Percentiles rank a stretch among this genome's conserved stretches.
Conservation (phyloP, 2,797 vertebrate species). For the Ctenopoma multispine region DNA sequence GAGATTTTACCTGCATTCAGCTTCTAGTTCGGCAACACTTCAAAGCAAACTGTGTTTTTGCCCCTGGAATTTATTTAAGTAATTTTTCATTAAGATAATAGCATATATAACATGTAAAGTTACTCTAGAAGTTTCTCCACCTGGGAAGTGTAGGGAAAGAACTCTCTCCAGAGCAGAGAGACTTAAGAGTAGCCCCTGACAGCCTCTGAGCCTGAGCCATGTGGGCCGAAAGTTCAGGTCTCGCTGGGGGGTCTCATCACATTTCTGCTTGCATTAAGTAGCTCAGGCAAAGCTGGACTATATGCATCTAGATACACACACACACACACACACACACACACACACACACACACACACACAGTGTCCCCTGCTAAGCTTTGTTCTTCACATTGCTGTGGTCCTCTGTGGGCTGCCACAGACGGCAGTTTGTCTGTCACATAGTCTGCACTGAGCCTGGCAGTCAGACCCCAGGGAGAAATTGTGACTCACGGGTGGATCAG, state of each 20-base stretch:
- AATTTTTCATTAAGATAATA: conserved; percentile 11
- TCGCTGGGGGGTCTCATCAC: conserved; percentile 68
- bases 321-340: conserved; percentile 22
- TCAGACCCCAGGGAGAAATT: conserved; percentile 55
- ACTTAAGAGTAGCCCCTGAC: conserved; percentile 54
- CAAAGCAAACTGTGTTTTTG: no score
- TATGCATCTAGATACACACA: conserved; percentile 37
- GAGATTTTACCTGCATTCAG: background rate
- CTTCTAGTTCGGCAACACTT: background rate
- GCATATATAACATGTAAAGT: background rate
- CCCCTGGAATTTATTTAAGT: background rate
- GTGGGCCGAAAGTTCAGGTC: conserved; percentile 63
- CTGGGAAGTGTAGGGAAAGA: conserved; percentile 25
- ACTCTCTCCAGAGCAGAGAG: conserved; percentile 38
- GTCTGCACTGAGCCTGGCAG: conserved; percentile 59
- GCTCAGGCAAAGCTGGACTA: conserved; percentile 52
- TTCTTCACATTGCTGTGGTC: conserved; percentile 34
- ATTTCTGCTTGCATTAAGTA: conserved; percentile 61
- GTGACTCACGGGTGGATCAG: conserved; percentile 49
- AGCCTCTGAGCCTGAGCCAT: conserved; percentile 59
- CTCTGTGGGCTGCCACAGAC: conserved; percentile 48
- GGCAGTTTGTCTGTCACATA: conserved; percentile 69
- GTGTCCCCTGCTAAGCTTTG: conserved; percentile 31
- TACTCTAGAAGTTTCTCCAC: conserved; percentile 13
- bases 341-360: conserved; percentile 23